A percentile compares a stretch with the other conserved stretches of the same genome.
These are phyloP conservation scores for Anoplophora glabripennis DNA, from an alignment of 1,140 invertebrate genomes.

Conservation along the genomic window DNA sequence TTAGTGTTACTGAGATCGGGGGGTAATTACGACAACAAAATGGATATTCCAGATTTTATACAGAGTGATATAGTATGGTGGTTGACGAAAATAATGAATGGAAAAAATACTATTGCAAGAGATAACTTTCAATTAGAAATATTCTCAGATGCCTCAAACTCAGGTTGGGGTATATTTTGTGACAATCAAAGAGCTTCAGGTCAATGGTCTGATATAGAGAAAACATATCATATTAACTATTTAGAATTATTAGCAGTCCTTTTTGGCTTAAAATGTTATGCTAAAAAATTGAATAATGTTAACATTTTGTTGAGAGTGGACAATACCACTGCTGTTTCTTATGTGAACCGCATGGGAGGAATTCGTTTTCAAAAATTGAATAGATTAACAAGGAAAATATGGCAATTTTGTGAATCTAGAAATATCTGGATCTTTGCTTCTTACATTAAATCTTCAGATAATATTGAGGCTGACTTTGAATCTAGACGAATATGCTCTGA, in stretches of 20 bases:
- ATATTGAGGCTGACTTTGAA: not conserved
- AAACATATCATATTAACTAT: slow-evolving; percentile 17
- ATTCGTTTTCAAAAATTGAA: no score
- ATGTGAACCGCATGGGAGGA: not conserved
- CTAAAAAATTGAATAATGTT: no score
- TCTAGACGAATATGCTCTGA: not conserved
- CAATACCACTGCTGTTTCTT: slow-evolving; percentile 1
- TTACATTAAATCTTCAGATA: not conserved
- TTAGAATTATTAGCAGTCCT: slow-evolving; percentile 18
- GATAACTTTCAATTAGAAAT: not conserved
- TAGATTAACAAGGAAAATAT: not conserved
- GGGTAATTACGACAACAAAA: slow-evolving; percentile 6
- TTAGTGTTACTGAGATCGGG: slow-evolving; percentile 3
- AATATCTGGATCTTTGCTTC: not conserved
- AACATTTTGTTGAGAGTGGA: no score
- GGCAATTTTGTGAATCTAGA: slow-evolving; percentile 1
- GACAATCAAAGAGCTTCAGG: slow-evolving; percentile 9
- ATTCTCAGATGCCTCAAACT: slow-evolving; percentile 5
- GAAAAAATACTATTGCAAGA: not conserved
- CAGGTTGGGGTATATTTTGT: slow-evolving; percentile 15
- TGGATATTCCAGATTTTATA: not conserved
- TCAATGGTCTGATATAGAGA: slow-evolving; percentile 2
- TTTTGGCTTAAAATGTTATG: slow-evolving; percentile 18
- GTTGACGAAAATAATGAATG: not conserved
- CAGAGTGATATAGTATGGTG: slow-evolving; percentile 15